Evolutionary conservation across 2,113 vertebrate species (phyloP).

Genomic region (Crypturellus undulatus): DNA sequence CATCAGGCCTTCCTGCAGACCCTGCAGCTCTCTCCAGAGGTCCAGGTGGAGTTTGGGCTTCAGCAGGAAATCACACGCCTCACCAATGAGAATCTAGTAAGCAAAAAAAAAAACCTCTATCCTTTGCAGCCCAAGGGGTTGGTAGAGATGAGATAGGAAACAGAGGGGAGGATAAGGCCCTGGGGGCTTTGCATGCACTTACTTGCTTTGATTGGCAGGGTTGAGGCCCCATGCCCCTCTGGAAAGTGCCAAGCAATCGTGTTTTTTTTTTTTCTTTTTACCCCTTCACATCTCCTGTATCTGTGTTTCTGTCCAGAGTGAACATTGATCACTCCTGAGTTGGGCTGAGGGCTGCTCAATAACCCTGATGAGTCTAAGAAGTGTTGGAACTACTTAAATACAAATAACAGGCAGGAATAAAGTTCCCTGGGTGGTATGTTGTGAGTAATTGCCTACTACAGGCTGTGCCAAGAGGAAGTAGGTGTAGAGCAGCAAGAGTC

Average conservation of each 20-base stretch:
- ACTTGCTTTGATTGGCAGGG: neutral
- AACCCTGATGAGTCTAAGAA: neutral
- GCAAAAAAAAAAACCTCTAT: neutral
- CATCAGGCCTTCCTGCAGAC: conserved; percentile 87
- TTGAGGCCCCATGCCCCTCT: neutral
- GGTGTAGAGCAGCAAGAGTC: neutral
- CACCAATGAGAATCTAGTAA: conserved; percentile 95
- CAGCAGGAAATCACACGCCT: conserved; percentile 93
- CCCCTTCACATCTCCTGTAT: neutral
- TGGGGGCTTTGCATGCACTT: neutral
- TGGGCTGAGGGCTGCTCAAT: neutral
- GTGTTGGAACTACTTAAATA: neutral
- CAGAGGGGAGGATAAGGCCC: neutral
- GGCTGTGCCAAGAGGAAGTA: neutral
- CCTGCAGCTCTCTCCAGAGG: conserved; percentile 86
- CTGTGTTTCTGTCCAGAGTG: neutral
- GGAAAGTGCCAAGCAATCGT: neutral
- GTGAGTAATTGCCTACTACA: neutral
- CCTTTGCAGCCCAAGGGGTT: too few species aligned
- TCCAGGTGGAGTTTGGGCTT: conserved; percentile 89
- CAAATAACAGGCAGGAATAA: neutral
- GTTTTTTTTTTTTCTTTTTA: too few species aligned
- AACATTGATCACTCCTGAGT: neutral
- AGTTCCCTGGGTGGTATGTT: neutral
- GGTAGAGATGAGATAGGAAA: neutral